Base-by-base conservation (phyloP, 2,797 vertebrate species). In the Enteromius trimaculatus region DNA sequence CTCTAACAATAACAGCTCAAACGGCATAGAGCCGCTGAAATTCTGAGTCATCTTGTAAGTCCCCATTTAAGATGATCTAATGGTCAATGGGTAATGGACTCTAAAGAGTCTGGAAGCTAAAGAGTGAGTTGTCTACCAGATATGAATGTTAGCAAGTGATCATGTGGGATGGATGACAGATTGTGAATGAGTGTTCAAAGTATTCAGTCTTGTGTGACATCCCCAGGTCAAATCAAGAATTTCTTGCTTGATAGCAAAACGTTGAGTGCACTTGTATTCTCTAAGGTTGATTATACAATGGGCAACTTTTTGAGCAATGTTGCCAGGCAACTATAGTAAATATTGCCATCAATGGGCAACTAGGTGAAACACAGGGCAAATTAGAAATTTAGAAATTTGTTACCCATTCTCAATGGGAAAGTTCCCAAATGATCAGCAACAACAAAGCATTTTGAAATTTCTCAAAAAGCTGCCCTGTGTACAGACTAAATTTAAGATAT, bases 41-140 rank as follows among this genome's bases (percentile, higher is more conserved):
- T 81, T 85, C 74, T n/a, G 81, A 78, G 51, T 77, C 65, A 78
- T 78, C 68, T 88, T 79, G 53, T 76, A 80, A 79, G 81, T 66
- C 70, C 49, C 77, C 82, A 85, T 72, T 86, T 80, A 62, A 82
- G 74, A 84, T 80, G 60, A 82, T 75, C 78, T 65, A 83, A 84
- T 75, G 83, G 74, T 79, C 80, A 74, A 23, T 58, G 42, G 51
- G 64, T 72, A 65, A 77, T 83, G 69, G 64, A 64, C 80, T 87
- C 85, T 47, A 81, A 82, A 82, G 80, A 39, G 11, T 70, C 26
- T 79, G 17, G 29, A 58, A 79, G 79, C 69, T 70, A 62, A 78
- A 71, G 39, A 66, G 69, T 68, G 58, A 81, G 79, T 71, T 82
- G 66, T 80, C 77, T 77, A 13, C 60, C n/a, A 76, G 53, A 62